Conservation (phyloP, 2,888 invertebrate genomes). For the Phymatocera aterrima region DNA sequence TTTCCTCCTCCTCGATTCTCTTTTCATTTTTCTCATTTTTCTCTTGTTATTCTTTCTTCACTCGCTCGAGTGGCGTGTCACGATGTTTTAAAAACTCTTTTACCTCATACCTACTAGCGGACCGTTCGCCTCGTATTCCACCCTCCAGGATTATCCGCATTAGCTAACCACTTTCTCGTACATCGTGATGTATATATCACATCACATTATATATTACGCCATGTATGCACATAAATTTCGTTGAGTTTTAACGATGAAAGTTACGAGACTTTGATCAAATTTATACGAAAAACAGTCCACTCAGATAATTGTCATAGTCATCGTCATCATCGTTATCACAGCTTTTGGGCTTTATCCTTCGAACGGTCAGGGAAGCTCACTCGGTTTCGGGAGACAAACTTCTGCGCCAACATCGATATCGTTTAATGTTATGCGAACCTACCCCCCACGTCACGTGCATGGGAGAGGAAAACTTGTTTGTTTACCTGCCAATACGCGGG, state of each 20-base stretch:
- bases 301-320: too few species aligned
- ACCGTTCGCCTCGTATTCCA: background rate
- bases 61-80: conserved; percentile 35
- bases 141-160: background rate
- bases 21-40: conserved; percentile 28
- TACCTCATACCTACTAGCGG: conserved; percentile 17
- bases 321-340: too few species aligned
- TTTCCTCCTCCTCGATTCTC: background rate
- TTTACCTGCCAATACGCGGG: conserved; percentile 17
- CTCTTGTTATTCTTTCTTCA: conserved; percentile 3
- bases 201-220: background rate
- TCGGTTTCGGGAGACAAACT: too few species aligned
- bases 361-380: too few species aligned
- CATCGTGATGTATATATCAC: background rate
- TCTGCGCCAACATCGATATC: background rate
- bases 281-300: too few species aligned
- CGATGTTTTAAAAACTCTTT: conserved; percentile 19
- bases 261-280: too few species aligned
- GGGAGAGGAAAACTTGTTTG: conserved; percentile 17
- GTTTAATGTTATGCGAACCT: background rate
- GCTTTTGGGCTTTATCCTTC: too few species aligned
- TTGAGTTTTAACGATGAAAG: too few species aligned
- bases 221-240: too few species aligned
- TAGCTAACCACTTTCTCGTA: background rate
- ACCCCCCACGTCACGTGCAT: conserved; percentile 14